Evolutionary conservation across 2,113 vertebrate genomes (phyloP).

Genomic region (Aegotheles bennettii): DNA sequence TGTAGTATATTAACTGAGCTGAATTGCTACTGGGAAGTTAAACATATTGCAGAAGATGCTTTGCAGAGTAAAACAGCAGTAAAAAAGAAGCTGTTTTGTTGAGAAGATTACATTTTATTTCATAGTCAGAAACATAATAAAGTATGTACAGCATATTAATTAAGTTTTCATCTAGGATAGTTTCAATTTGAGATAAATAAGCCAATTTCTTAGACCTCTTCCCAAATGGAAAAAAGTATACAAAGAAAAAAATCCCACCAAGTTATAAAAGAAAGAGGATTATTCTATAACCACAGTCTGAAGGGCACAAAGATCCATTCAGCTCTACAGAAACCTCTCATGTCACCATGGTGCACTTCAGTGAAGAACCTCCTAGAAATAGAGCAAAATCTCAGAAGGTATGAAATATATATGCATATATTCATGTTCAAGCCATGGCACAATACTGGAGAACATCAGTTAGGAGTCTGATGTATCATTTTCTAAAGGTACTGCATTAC

Average conservation of each 20-base stretch:
- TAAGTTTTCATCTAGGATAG: conserved; percentile 15
- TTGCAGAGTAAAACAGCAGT: conserved; percentile 21
- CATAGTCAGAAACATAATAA: conserved; percentile 20
- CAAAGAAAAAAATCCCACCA: neutral
- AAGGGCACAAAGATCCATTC: neutral
- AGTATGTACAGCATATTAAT: conserved; percentile 23
- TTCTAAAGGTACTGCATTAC: neutral
- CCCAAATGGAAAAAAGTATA: neutral
- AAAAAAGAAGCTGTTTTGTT: conserved; percentile 32
- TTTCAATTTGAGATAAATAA: conserved; percentile 30
- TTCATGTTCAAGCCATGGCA: neutral
- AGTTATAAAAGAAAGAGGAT: neutral
- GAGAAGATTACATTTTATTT: conserved; percentile 34
- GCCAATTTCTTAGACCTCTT: neutral
- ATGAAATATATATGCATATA: neutral
- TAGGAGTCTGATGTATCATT: neutral
- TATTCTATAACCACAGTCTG: neutral
- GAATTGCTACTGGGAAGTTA: conserved; percentile 45
- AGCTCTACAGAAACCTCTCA: neutral
- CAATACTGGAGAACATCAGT: neutral
- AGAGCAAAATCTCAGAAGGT: neutral
- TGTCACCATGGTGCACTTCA: neutral
- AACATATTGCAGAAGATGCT: conserved; percentile 24
- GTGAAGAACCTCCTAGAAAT: neutral
- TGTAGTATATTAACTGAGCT: conserved; percentile 11